A percentile compares a stretch with the other conserved stretches of the same genome.
phyloP scores from a whole-genome alignment of 2,797 vertebrate species.

The Pangasius krempfi region DNA sequence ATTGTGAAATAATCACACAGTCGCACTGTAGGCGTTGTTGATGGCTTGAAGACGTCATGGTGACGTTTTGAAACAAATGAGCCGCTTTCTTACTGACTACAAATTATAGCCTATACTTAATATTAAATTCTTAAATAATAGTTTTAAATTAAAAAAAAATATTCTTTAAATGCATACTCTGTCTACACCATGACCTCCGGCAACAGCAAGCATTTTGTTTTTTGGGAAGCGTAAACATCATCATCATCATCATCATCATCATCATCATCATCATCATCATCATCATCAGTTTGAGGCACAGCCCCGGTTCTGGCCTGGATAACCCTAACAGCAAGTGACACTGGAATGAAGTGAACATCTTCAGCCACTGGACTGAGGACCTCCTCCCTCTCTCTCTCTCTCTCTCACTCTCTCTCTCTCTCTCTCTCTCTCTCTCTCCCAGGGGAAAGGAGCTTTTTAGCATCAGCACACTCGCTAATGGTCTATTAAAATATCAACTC shows the following conservation, averaged over 20 bases:
- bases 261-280: too few relatives aligned
- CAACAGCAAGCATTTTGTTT: neutral
- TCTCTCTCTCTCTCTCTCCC: conserved; percentile 40
- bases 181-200: neutral
- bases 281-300: neutral
- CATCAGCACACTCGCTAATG: conserved; percentile 67
- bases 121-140: neutral
- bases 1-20: too few relatives aligned
- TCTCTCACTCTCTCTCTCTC: conserved; percentile 7
- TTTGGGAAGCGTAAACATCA: neutral
- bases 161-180: neutral
- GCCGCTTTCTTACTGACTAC: neutral
- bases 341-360: conserved; percentile 55
- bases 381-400: neutral
- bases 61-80: neutral
- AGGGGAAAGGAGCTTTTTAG: conserved; percentile 63
- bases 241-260: too few relatives aligned
- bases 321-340: conserved; percentile 7
- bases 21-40: neutral
- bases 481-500: conserved; percentile 72
- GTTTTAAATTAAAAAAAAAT: too few relatives aligned
- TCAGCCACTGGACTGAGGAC: conserved; percentile 54
- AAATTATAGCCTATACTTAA: too few relatives aligned
- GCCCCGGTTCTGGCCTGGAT: neutral
- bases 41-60: neutral